Evolutionary conservation across 2,113 vertebrate species (phyloP).

Genomic region (Ceyx cyanopectus): DNA sequence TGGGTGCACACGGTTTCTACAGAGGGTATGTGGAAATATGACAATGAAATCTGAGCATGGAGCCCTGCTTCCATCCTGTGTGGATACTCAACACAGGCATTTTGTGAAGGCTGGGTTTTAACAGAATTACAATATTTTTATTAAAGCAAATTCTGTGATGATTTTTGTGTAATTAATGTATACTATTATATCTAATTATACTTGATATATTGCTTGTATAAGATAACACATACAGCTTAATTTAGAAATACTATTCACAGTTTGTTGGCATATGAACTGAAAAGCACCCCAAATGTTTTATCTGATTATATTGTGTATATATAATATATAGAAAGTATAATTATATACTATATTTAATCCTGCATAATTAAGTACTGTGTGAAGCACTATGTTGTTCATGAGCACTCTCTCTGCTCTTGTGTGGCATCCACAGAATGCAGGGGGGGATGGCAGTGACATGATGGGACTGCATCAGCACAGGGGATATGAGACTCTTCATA

Average conservation of each 20-base stretch:
- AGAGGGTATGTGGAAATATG: neutral
- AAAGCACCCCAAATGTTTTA: neutral
- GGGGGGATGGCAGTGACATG: neutral
- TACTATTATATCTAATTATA: neutral
- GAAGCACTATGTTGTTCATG: neutral
- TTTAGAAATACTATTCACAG: neutral
- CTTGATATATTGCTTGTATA: neutral
- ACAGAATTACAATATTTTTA: neutral
- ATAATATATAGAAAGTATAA: neutral
- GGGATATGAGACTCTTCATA: neutral
- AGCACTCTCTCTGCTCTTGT: rapidly evolving
- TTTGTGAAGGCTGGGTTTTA: neutral
- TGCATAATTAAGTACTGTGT: neutral
- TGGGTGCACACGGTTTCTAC: rapidly evolving
- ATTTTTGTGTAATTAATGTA: neutral
- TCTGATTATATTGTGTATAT: neutral
- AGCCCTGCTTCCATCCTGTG: neutral
- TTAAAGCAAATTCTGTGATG: neutral
- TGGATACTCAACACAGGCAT: neutral
- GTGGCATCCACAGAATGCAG: neutral
- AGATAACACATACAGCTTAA: neutral
- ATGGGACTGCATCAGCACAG: neutral
- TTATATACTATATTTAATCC: neutral
- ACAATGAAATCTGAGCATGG: neutral
- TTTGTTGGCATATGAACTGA: neutral